Evolutionary conservation across 2,797 vertebrate species (phyloP).

Genomic region (Manis pentadactyla): DNA sequence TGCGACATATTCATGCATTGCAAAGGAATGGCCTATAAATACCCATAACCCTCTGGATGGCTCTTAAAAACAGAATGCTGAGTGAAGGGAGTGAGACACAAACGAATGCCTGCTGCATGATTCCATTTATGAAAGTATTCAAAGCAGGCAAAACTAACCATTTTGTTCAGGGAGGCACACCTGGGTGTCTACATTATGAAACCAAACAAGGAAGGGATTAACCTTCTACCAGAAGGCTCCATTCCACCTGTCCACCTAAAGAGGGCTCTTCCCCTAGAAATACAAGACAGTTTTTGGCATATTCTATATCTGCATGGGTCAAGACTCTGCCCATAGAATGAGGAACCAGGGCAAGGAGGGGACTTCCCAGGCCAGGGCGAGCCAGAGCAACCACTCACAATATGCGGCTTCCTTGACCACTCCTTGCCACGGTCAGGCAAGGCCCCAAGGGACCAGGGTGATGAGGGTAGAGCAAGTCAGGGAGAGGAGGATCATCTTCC

Average conservation of each 20-base stretch:
- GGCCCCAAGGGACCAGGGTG: not conserved
- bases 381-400: too few species aligned
- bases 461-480: not conserved
- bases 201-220: not conserved
- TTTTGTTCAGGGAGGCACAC: not conserved
- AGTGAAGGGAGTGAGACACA: not conserved
- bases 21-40: not conserved
- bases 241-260: not conserved
- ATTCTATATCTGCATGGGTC: not conserved
- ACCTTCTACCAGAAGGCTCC: not conserved
- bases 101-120: not conserved
- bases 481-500: not conserved
- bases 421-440: not conserved
- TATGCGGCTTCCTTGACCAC: not conserved
- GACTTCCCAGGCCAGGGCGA: not conserved
- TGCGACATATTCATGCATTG: not conserved
- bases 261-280: not conserved
- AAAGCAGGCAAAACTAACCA: not conserved
- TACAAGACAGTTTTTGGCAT: not conserved
- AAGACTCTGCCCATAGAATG: not conserved
- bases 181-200: not conserved
- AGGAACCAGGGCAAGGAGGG: not conserved
- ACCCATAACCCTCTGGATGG: not conserved
- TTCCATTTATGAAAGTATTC: not conserved
- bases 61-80: constrained; percentile 12